Evolutionary conservation across 2,888 invertebrate species (phyloP), one percentile per base, ranked within the genome.

Genomic region (Harpalus rubripes): DNA sequence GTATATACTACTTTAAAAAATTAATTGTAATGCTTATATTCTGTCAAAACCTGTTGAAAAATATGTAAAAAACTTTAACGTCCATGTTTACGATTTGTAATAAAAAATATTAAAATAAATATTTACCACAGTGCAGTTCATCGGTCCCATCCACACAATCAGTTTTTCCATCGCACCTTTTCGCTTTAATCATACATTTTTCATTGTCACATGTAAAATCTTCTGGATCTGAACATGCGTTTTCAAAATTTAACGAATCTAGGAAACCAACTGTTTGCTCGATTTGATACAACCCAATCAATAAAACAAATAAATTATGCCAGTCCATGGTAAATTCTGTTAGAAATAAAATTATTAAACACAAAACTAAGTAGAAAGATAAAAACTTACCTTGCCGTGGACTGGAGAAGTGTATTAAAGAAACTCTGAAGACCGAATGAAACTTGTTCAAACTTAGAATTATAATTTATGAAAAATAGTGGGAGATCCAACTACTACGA

Each of bases 111-210:
- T 26, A 7, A 44, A 84, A 39, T 41, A 59, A 41, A 58, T 85
- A 86, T 85, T 86, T 86, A 89, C 89, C 88, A 85, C 89, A 89
- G 79, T 88, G 87, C 56, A 86, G 84, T 87, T 89, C 89, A 85
- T 89, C 89, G 12, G 87, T 87, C 1, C 85, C 85, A 85, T 89
- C 88, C 15, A 85, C 74, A 81, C 89, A 89, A 85, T 89, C 88
- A 2, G 83, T 74, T 83, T 86, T 86, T 1, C 88, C 88, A 84
- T 89, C 88, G 85, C 89, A 89, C 16, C 87, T 86, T 68, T 87
- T 87, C 1, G 63, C 22, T 15, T 82, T 82, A 15, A 85, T 84
- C 12, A 88, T 81, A 81, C 89, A 89, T 63, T 86, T 85, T 39
- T 87, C 87, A 76, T 88, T 87, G 56, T 86, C 80, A 78, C 89